A percentile compares a stretch with the other conserved stretches of the same genome.
phyloP scores from a whole-genome alignment of 2,113 vertebrate species.

The Chaetura pelagica region DNA sequence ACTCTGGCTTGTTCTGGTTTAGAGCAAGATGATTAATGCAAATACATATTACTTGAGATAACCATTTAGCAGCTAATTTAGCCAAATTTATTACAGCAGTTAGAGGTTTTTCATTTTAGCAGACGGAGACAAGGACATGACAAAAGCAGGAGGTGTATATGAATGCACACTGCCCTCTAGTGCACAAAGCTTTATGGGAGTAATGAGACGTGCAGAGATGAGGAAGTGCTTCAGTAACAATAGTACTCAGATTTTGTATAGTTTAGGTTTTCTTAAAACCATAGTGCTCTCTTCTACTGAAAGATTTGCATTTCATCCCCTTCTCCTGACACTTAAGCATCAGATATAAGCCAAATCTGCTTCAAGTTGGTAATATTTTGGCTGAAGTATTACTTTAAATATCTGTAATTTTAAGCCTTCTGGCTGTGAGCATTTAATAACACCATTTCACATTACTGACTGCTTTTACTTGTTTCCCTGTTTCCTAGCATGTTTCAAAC shows the following conservation, averaged over 20 bases:
- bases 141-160: slow-evolving; percentile 68
- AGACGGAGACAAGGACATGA: slow-evolving; percentile 88
- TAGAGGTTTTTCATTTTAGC: slow-evolving; percentile 88
- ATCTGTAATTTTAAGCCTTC: slow-evolving; percentile 68
- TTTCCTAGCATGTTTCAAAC: slow-evolving; percentile 59
- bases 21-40: slow-evolving; percentile 98
- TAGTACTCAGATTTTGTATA: background rate
- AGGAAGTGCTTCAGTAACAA: background rate
- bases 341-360: slow-evolving; percentile 60
- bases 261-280: slow-evolving; percentile 21
- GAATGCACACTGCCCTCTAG: slow-evolving; percentile 89
- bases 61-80: slow-evolving; percentile 99
- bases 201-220: background rate
- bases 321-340: slow-evolving; percentile 46
- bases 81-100: slow-evolving; percentile 97
- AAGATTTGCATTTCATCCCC: slow-evolving; percentile 42
- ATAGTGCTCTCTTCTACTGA: slow-evolving; percentile 32
- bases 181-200: slow-evolving; percentile 46
- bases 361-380: slow-evolving; percentile 63
- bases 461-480: slow-evolving; percentile 68
- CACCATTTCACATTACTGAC: slow-evolving; percentile 58
- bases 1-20: slow-evolving; percentile 92
- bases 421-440: slow-evolving; percentile 50
- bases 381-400: slow-evolving; percentile 67
- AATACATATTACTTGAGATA: slow-evolving; percentile 99